Base-by-base conservation (phyloP, 2,888 invertebrate genomes). In the Caenorhabditis wallacei region DNA sequence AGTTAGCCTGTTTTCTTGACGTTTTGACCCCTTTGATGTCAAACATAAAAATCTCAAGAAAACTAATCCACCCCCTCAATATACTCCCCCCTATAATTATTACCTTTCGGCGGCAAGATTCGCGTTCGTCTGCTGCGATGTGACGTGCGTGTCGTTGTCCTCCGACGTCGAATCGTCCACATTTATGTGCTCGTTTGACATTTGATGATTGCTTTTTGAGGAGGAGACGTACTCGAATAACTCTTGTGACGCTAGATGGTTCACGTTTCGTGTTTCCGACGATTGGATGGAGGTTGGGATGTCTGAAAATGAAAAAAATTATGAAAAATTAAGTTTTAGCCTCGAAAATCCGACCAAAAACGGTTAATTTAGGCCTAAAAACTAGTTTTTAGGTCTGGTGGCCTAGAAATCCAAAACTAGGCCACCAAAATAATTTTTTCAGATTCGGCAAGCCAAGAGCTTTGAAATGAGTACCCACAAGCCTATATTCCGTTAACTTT, bases 201-300 rank as follows among this genome's bases (percentile, higher is more conserved):
- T 53, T 51, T 64, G 53, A 54, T 48, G 40, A n/a, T 18, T 20
- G 70, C 46, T 43, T 18, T 71, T 68, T 13, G 76, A 76, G 16
- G 84, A 64, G 24, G 84, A 79, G 4, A 90, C 78, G 72, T 91
- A 86, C 22, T 92, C 92, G 84, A 92, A 92, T 54, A 95, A 92
- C 84, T 94, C 94, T 85, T 94, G 94, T 88, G 94, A 94, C 18
- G 94, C 94, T 87, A 94, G 94, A 85, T 94, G 94, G 91, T 95
- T 95, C 82, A 95, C 92, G 82, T 93, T 93, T 87, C 94, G 94
- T 16, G 94, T 93, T 88, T 94, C 94, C 66, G 93, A 92, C 69
- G 93, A 92, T 82, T 93, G 91, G 26, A 93, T 88, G 74, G 94
- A 89, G 51, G 93, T 93, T 1, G 94, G 93, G 86, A 94, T 94